Conservation (phyloP, 2,888 invertebrate genomes). For the Ditula angustiorana region DNA sequence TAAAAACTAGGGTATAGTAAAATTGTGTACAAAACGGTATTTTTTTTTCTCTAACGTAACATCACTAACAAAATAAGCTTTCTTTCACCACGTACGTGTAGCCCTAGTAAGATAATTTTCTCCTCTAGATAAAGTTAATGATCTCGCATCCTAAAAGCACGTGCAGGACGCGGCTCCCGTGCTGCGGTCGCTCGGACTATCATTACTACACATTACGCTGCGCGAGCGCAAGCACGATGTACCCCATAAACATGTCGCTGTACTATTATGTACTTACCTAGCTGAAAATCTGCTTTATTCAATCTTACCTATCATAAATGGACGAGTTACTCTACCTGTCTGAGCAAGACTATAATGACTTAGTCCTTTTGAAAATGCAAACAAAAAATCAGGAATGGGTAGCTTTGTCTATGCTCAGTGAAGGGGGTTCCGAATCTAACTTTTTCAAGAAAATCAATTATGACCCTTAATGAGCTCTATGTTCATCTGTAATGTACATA, state of each 20-base stretch:
- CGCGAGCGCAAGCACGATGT: constrained; percentile 1
- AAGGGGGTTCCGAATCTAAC: no score
- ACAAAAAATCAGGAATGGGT: no score
- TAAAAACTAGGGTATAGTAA: no score
- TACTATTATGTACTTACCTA: background rate
- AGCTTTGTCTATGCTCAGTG: no score
- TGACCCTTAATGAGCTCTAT: no score
- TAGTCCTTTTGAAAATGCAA: no score
- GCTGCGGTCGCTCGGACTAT: constrained; percentile 47
- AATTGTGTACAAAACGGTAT: background rate
- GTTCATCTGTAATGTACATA: no score
- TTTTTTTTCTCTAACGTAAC: background rate
- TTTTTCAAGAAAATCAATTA: no score
- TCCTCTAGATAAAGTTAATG: constrained; percentile 33
- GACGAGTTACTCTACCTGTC: no score
- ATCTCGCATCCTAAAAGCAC: constrained; percentile 29
- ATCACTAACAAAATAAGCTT: background rate
- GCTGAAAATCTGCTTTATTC: background rate
- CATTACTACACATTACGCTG: constrained; percentile 48
- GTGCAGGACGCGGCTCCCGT: constrained; percentile 45
- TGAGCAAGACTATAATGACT: no score
- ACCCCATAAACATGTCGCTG: constrained; percentile 12
- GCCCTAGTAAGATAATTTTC: constrained; percentile 14
- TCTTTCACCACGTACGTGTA: constrained; percentile 24
- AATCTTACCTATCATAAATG: background rate